Evolutionary conservation across 1,140 invertebrate species (phyloP).

Genomic region (Octopus sinensis): DNA sequence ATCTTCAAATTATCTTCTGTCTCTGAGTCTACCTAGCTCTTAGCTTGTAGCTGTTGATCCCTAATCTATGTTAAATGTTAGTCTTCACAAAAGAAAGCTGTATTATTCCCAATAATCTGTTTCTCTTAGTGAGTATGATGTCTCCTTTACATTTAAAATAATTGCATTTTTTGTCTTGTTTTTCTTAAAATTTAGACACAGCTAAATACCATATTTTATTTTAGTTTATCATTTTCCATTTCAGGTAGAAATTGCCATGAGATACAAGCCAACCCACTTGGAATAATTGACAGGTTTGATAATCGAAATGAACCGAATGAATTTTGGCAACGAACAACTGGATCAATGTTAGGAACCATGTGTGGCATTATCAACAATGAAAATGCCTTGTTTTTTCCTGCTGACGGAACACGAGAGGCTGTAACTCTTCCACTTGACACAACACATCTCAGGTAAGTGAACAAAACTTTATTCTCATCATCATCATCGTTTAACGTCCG

Average conservation of each 20-base stretch:
- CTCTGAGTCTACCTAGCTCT: too few relatives aligned
- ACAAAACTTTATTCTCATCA: not conserved
- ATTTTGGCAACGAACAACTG: slow-evolving; percentile 45
- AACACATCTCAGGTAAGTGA: slow-evolving; percentile 41
- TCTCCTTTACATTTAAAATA: too few relatives aligned
- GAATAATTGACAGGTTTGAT: slow-evolving; percentile 53
- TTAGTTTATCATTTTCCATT: not conserved
- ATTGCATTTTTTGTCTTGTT: too few relatives aligned
- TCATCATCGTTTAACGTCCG: too few relatives aligned
- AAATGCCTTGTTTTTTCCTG: slow-evolving; percentile 51
- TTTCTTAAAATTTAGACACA: too few relatives aligned
- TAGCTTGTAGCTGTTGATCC: too few relatives aligned
- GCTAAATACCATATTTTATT: too few relatives aligned
- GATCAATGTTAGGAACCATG: slow-evolving; percentile 43
- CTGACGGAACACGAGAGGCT: slow-evolving; percentile 48
- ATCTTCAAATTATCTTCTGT: too few relatives aligned
- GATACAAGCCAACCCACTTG: slow-evolving; percentile 31
- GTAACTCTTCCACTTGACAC: slow-evolving; percentile 47
- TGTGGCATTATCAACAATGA: slow-evolving; percentile 51
- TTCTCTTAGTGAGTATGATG: too few relatives aligned
- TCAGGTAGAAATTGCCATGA: slow-evolving; percentile 35
- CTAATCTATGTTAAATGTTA: too few relatives aligned
- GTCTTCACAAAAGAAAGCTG: too few relatives aligned
- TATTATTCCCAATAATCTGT: too few relatives aligned
- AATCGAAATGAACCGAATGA: slow-evolving; percentile 47